A percentile compares a stretch with the other conserved stretches of the same genome.
Evolutionary conservation across 1,140 invertebrate species (phyloP).

Genomic region (Drosophila erecta): DNA sequence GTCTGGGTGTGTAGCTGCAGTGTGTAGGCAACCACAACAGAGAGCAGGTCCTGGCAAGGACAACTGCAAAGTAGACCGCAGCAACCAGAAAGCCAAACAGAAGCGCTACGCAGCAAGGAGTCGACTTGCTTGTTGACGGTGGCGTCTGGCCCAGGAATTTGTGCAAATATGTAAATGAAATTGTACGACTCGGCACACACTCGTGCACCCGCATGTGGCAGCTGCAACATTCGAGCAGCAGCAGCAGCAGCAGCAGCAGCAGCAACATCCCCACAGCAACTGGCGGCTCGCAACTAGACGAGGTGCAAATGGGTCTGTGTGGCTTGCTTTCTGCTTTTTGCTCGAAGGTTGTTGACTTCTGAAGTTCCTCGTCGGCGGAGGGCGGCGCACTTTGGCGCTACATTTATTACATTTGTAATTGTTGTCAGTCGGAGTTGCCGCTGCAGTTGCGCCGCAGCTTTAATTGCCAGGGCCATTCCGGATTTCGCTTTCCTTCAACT

Average conservation of each 20-base stretch:
- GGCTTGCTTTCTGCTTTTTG: conserved; percentile 57
- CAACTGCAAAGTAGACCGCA: conserved; percentile 72
- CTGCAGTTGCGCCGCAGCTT: conserved; percentile 19
- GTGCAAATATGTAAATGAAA: conserved; percentile 80
- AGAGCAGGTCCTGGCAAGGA: conserved; percentile 37
- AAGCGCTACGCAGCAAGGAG: conserved; percentile 79
- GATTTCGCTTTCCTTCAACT: conserved; percentile 12
- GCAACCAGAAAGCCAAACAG: conserved; percentile 76
- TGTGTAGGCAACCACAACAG: conserved; percentile 69
- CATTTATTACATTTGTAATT: conserved; percentile 83
- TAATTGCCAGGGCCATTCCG: conserved; percentile 50
- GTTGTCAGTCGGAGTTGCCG: conserved; percentile 69
- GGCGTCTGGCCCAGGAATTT: conserved; percentile 67
- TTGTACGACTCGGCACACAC: conserved; percentile 68
- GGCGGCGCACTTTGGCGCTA: conserved; percentile 70
- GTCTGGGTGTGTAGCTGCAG: conserved; percentile 14
- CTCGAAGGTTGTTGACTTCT: conserved; percentile 81
- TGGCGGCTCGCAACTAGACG: conserved; percentile 52
- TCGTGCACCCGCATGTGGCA: conserved; percentile 39
- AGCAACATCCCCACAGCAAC: conserved; percentile 56
- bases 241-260: conserved; percentile 27
- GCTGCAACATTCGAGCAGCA: conserved; percentile 39
- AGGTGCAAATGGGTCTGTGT: conserved; percentile 64
- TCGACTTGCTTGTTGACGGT: conserved; percentile 62
- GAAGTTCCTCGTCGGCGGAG: conserved; percentile 54